Evolutionary conservation across 2,113 vertebrate genomes (phyloP).

Genomic region (Cichladusa arquata): DNA sequence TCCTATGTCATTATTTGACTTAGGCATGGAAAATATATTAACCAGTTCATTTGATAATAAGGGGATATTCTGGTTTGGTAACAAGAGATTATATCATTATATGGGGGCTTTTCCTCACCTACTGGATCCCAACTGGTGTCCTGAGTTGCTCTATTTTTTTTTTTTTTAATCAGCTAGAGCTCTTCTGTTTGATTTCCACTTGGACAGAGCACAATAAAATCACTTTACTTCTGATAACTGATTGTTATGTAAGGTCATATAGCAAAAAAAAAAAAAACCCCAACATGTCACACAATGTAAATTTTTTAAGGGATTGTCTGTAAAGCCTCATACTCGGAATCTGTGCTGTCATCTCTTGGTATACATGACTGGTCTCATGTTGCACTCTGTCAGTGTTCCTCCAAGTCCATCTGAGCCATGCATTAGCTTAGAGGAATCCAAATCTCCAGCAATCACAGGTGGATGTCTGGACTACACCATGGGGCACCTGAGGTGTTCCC

Average conservation of each 20-base stretch:
- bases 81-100: background rate
- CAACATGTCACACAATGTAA: background rate
- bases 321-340: background rate
- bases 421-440: background rate
- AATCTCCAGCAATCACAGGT: background rate
- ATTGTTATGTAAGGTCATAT: background rate
- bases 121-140: background rate
- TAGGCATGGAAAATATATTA: background rate
- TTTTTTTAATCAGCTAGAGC: background rate
- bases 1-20: background rate
- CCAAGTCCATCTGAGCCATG: background rate
- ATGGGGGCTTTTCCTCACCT: rapidly evolving
- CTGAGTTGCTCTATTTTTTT: background rate
- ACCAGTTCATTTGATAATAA: background rate
- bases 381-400: background rate
- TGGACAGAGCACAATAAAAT: background rate
- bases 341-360: background rate
- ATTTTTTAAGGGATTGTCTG: background rate
- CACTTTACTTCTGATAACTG: background rate
- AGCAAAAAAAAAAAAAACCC: background rate
- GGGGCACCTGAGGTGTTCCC: background rate
- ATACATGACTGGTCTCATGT: background rate
- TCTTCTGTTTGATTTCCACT: background rate
- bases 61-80: rapidly evolving
- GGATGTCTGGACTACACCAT: background rate